Conservation (phyloP, 2,113 vertebrate species). For the Semicossyphus pulcher region DNA sequence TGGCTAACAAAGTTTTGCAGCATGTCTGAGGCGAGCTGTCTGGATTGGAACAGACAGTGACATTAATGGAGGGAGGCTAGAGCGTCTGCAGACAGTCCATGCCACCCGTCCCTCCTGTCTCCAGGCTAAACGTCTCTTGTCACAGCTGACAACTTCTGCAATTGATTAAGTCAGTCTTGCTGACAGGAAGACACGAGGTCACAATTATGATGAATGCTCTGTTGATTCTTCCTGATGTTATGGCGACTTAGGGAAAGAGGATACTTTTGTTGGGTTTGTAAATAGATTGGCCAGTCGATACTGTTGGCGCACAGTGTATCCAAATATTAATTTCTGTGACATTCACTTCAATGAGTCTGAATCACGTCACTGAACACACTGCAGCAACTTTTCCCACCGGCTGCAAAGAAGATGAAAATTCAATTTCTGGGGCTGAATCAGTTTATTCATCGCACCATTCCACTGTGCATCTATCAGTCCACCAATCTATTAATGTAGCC, state of each 20-base stretch:
- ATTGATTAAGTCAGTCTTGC: slow-evolving; percentile 78
- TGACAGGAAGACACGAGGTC: slow-evolving; percentile 72
- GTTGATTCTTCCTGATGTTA: slow-evolving; percentile 60
- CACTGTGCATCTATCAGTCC: slow-evolving; percentile 69
- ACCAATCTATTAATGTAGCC: slow-evolving; percentile 66
- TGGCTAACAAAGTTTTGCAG: slow-evolving; percentile 69
- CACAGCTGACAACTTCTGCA: slow-evolving; percentile 74
- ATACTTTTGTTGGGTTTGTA: slow-evolving; percentile 23
- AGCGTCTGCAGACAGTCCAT: slow-evolving; percentile 61
- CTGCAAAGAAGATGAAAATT: slow-evolving; percentile 54
- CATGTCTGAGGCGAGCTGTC: slow-evolving; percentile 42
- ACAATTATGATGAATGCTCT: slow-evolving; percentile 75
- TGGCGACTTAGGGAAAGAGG: background rate
- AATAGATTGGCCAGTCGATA: slow-evolving; percentile 41
- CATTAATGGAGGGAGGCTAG: slow-evolving; percentile 67
- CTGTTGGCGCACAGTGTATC: slow-evolving; percentile 14
- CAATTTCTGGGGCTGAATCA: slow-evolving; percentile 50
- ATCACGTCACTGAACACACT: slow-evolving; percentile 12
- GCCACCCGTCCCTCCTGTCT: slow-evolving; percentile 66
- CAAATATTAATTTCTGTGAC: background rate
- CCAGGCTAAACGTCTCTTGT: slow-evolving; percentile 70
- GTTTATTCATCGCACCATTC: slow-evolving; percentile 62
- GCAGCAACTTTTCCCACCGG: slow-evolving; percentile 34
- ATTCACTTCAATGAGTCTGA: slow-evolving; percentile 34
- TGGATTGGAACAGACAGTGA: slow-evolving; percentile 61